Conservation (phyloP, 2,113 vertebrate species). For the Chamaetylas fuelleborni region DNA sequence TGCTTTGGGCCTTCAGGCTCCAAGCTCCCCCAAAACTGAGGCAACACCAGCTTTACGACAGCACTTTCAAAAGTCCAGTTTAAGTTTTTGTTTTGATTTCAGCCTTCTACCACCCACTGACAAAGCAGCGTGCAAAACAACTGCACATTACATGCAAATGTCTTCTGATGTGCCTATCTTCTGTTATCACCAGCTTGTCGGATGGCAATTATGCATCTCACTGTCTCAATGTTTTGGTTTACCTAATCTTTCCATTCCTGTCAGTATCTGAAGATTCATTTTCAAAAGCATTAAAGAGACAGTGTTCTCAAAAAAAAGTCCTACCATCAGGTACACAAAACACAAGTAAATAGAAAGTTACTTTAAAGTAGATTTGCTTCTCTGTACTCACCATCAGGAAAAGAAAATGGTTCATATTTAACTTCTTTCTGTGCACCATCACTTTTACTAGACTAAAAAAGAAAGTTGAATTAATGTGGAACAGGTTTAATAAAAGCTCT, state of each 20-base stretch:
- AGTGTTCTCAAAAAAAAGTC: background rate
- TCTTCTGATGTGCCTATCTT: background rate
- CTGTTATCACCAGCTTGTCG: background rate
- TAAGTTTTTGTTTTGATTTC: background rate
- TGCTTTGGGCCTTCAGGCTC: background rate
- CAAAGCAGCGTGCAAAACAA: background rate
- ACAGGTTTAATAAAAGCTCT: background rate
- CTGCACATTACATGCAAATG: background rate
- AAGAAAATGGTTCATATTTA: conserved; percentile 91
- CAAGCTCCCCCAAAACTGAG: background rate
- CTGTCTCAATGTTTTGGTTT: background rate
- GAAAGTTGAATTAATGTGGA: background rate
- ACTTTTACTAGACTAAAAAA: conserved; percentile 71
- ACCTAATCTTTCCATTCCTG: background rate
- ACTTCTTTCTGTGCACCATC: conserved; percentile 80
- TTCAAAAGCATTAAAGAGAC: background rate
- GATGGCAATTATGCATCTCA: background rate
- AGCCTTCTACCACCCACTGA: background rate
- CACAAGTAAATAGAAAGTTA: background rate
- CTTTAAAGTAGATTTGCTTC: background rate
- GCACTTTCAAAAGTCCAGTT: background rate
- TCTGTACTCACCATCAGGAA: conserved; percentile 85
- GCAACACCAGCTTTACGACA: background rate
- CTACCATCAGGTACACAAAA: background rate
- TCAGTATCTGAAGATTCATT: background rate